Base-by-base conservation (phyloP, 2,888 invertebrate genomes). In the Lysandra coridon region DNA sequence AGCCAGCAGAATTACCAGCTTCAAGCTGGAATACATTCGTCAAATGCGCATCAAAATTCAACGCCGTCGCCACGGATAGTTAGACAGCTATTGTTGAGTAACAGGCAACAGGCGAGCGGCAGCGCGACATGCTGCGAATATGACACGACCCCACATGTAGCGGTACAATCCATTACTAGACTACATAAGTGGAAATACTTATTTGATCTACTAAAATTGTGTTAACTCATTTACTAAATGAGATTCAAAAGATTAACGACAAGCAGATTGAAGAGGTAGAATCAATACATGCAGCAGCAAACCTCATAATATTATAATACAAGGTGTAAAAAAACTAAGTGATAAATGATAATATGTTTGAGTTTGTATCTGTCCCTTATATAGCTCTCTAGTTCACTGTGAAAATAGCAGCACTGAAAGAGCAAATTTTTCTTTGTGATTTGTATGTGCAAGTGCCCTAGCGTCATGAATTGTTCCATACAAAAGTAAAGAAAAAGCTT, bases 11-110 rank as follows among this genome's bases (percentile, higher is more conserved):
- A 57, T 17, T 57, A 30, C 3, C 23, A 64, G 69, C 14, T 10
- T 17, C 69, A 14, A 69, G 64, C 64, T 12, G 33, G 30, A 23
- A 64, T 14, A 69, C 69, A 37, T 37, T 37, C 14, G 6, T 33
- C 69, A 69, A 69, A 69, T 33, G 69, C 12, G 69, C 69, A 69
- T 69, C 69, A 37, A 69, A 69, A 69, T 69, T 69, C 69, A 69
- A 69, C 4, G 33, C 33, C 33, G 33, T 33, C 69, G 33, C 69
- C 69, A 33, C 33, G 69, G 69, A 69, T 69, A 69, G 69, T 33
- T 69, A 69, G 33, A 33, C 33, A 69, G 33, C 33, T 5, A 69
- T 69, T 69, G 69, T 64, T 30, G 30, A 12, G 69, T 69, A 69
- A 69, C 69, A 62, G 17, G 5, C 62, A 62, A 23, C 30, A 69